Conservation (phyloP, 2,888 invertebrate species). For the Bugulina stolonifera region DNA sequence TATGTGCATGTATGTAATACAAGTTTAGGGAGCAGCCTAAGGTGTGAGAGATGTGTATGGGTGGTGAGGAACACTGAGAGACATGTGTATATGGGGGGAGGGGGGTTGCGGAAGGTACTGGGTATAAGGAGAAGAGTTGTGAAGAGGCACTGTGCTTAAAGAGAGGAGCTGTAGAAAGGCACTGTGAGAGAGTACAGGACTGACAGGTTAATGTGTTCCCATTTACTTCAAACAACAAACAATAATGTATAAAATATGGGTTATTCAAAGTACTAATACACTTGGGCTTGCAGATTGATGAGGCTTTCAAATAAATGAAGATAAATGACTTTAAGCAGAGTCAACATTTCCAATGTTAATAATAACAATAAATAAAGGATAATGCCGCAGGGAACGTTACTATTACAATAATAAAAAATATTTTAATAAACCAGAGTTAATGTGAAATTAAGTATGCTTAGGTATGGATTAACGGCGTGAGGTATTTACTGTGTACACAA, state of each 20-base stretch:
- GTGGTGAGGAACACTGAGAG: too few species aligned
- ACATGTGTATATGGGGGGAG: too few species aligned
- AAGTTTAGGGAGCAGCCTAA: too few species aligned
- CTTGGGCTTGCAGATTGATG: neutral
- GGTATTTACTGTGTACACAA: neutral
- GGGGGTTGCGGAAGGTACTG: too few species aligned
- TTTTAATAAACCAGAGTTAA: conserved; percentile 14
- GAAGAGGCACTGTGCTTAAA: neutral
- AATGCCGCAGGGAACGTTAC: neutral
- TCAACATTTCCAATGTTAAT: neutral
- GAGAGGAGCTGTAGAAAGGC: neutral
- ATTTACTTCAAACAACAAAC: neutral
- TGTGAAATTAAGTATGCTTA: neutral
- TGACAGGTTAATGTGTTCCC: too few species aligned
- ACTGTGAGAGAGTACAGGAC: too few species aligned
- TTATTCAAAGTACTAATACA: too few species aligned
- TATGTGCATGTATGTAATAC: too few species aligned
- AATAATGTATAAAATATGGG: neutral
- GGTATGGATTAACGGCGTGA: neutral
- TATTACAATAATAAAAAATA: conserved; percentile 25
- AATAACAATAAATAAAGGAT: neutral
- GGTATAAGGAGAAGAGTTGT: neutral
- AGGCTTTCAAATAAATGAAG: neutral
- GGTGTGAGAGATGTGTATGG: too few species aligned
- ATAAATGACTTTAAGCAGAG: neutral